Base-by-base conservation (phyloP, 2,888 invertebrate species). In the Vanessa cardui region DNA sequence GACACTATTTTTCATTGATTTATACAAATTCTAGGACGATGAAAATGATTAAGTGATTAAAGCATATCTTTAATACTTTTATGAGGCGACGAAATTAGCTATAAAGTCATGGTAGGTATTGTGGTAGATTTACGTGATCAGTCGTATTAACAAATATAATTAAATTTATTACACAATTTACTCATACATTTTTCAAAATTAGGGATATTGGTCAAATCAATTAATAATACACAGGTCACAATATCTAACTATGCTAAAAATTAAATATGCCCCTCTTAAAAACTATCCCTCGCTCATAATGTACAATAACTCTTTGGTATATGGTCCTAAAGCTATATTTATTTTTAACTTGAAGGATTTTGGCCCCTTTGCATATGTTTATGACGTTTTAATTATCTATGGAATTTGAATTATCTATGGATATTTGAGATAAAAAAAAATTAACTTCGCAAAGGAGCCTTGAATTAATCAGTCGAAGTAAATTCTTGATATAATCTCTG, bases 221-320 rank as follows among this genome's bases (percentile, higher is more conserved):
- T 80, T 80, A 80, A 80, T 69, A 80, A 80, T 82, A 84, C 80
- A 85, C 84, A 87, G 87, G 86, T 88, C 87, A 86, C 87, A 86
- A 85, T 80, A 82, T 86, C 80, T 85, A 85, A 84, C 79, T 87
- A 89, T 74, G 74, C 85, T 89, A 89, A 75, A 87, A 91, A 90
- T 92, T 88, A 90, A 88, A 90, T 88, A 89, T 78, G 83, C 80
- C 79, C 80, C 80, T 80, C 76, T 77, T 86, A 86, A 83, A 78
- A 77, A 74, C 82, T 85, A 88, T 83, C 82, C 77, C 83, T 85
- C 84, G 83, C 81, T 88, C 85, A 83, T 85, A 90, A 89, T 90
- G 86, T 92, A 91, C 90, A 91, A 86, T 88, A 87, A 88, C 84
- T 92, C 92, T 92, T 92, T 92, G 92, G 92, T 92, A 90, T 89